phyloP scores from a whole-genome alignment of 2,888 invertebrate genomes.

The Hydrotaea diabolus region DNA sequence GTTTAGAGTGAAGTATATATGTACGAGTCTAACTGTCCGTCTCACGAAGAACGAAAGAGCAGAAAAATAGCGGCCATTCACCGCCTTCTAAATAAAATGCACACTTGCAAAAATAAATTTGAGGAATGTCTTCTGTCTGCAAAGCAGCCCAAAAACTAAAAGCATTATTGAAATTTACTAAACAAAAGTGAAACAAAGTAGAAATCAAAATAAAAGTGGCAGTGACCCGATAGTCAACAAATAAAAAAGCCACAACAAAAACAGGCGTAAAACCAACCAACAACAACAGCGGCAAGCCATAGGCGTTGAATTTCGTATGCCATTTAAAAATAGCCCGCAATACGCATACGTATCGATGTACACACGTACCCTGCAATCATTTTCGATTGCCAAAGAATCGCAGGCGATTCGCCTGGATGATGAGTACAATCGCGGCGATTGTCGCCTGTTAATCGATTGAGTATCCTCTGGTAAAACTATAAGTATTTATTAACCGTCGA shows the following conservation, averaged over 20 bases:
- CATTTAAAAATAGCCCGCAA: background rate
- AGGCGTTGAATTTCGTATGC: background rate
- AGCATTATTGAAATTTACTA: background rate
- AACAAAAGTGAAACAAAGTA: slow-evolving; percentile 19
- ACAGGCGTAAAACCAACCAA: slow-evolving; percentile 5
- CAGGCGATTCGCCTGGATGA: too few species aligned
- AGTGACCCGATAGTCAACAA: slow-evolving; percentile 50
- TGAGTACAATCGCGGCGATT: too few species aligned
- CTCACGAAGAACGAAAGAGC: slow-evolving; percentile 26
- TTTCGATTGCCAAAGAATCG: too few species aligned
- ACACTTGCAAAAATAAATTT: too few species aligned
- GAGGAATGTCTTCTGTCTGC: background rate
- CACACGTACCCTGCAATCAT: background rate
- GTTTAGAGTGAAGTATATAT: slow-evolving; percentile 2
- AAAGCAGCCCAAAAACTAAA: too few species aligned
- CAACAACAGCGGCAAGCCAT: slow-evolving; percentile 14
- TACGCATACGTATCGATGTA: slow-evolving; percentile 2
- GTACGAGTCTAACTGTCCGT: background rate
- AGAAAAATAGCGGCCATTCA: background rate
- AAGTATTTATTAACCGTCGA: too few species aligned
- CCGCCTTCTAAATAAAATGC: too few species aligned
- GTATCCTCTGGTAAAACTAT: too few species aligned
- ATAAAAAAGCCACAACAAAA: slow-evolving; percentile 34
- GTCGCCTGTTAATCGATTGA: too few species aligned
- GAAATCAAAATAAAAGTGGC: slow-evolving; percentile 54